phyloP scores from a whole-genome alignment of 2,888 invertebrate genomes.

The Mimachlamys varia region DNA sequence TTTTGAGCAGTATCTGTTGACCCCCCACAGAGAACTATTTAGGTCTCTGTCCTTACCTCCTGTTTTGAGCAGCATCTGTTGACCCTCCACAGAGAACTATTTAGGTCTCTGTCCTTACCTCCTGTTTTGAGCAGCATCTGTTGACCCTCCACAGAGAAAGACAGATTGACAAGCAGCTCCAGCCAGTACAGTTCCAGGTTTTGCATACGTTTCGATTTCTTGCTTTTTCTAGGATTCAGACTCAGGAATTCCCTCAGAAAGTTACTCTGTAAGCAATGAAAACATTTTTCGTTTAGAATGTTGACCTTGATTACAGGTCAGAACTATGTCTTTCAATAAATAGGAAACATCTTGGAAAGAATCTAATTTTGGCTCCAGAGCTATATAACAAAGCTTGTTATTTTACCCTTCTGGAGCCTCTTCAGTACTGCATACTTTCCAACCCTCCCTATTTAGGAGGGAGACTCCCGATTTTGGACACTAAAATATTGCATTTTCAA shows the following conservation, averaged over 20 bases:
- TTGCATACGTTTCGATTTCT: slow-evolving; percentile 66
- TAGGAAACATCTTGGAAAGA: too few relatives aligned
- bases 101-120: slow-evolving; percentile 61
- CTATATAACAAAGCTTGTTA: too few relatives aligned
- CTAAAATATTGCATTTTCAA: too few relatives aligned
- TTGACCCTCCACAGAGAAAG: slow-evolving; percentile 79
- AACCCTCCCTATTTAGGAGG: too few relatives aligned
- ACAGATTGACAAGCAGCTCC: slow-evolving; percentile 75
- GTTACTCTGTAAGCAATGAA: slow-evolving; percentile 70
- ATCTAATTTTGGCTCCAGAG: too few relatives aligned
- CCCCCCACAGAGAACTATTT: too few relatives aligned
- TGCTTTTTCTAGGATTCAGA: slow-evolving; percentile 72
- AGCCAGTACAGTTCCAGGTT: slow-evolving; percentile 72
- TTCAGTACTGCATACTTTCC: too few relatives aligned
- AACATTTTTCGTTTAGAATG: not conserved
- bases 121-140: slow-evolving; percentile 78
- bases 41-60: slow-evolving; percentile 65
- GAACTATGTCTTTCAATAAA: too few relatives aligned
- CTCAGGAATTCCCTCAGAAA: slow-evolving; percentile 75
- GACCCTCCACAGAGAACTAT: too few relatives aligned
- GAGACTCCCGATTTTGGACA: too few relatives aligned
- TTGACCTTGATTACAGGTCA: not conserved
- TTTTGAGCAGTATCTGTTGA: too few relatives aligned
- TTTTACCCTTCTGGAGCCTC: too few relatives aligned
- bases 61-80: slow-evolving; percentile 55